Percentiles rank a stretch among this genome's conserved stretches.
Conservation (phyloP, 2,797 vertebrate species). For the Pangasius krempfi region DNA sequence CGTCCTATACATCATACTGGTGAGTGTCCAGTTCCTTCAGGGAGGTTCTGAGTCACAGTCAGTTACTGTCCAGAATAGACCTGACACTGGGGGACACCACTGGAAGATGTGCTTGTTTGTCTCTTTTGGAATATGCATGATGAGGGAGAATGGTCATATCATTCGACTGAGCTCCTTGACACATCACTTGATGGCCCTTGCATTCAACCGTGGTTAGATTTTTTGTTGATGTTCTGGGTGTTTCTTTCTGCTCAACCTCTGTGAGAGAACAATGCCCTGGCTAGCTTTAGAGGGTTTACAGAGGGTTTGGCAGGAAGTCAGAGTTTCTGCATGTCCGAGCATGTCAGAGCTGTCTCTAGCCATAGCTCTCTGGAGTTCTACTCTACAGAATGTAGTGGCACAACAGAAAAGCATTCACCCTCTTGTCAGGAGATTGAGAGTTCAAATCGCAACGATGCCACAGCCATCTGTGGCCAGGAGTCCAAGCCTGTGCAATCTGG, state of each 20-base stretch:
- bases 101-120: not conserved
- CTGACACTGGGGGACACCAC: not conserved
- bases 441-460: not conserved
- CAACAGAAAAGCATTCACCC: not conserved
- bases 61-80: not conserved
- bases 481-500: not conserved
- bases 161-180: not conserved
- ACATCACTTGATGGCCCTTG: not conserved
- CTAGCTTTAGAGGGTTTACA: not conserved
- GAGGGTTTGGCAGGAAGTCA: not conserved
- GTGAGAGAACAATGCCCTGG: not conserved
- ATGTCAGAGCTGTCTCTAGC: constrained; percentile 1
- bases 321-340: constrained; percentile 12
- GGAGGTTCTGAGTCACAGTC: not conserved
- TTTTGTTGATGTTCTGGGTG: constrained; percentile 35
- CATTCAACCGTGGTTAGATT: not conserved
- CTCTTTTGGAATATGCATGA: not conserved
- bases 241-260: not conserved
- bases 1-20: no score
- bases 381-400: not conserved
- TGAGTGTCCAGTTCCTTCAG: not conserved
- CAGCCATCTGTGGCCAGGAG: not conserved
- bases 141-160: no score
- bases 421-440: not conserved
- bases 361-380: not conserved